Evolutionary conservation across 2,888 invertebrate species (phyloP).

Genomic region (Cetonia aurata): DNA sequence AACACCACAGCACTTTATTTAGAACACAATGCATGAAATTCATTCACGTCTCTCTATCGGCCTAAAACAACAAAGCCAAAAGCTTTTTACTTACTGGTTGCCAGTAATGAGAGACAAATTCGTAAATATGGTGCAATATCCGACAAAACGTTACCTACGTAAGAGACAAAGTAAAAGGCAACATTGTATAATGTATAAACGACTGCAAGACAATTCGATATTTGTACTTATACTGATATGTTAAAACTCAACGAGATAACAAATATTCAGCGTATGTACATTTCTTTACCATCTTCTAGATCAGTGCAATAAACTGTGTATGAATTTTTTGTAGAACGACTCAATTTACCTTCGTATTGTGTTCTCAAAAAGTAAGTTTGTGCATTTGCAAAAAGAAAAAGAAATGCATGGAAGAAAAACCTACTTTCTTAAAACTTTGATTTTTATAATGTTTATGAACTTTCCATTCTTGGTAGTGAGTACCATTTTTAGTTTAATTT

Average conservation of each 20-base stretch:
- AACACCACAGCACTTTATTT: conserved; percentile 25
- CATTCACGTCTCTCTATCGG: conserved; percentile 27
- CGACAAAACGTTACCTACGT: conserved; percentile 16
- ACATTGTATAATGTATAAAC: conserved; percentile 29
- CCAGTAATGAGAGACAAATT: conserved; percentile 23
- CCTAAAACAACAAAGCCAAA: conserved; percentile 32
- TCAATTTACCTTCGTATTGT: too few relatives aligned
- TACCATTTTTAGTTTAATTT: background rate
- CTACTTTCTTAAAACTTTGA: too few relatives aligned
- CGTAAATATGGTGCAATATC: conserved; percentile 17
- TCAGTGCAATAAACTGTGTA: too few relatives aligned
- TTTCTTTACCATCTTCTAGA: too few relatives aligned
- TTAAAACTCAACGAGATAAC: too few relatives aligned
- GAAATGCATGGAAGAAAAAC: too few relatives aligned
- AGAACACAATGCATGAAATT: conserved; percentile 36
- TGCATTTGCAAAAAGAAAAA: too few relatives aligned
- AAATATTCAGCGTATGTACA: too few relatives aligned
- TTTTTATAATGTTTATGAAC: too few relatives aligned
- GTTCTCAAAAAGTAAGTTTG: too few relatives aligned
- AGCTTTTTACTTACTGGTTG: conserved; percentile 19
- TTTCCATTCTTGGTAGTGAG: conserved; percentile 14
- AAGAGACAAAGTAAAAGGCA: conserved; percentile 34
- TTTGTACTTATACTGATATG: too few relatives aligned
- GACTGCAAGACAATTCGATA: conserved; percentile 20
- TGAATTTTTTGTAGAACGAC: too few relatives aligned